Evolutionary conservation across 2,888 invertebrate species (phyloP), one percentile per base, ranked within the genome.

Genomic region (Digitonthophagus gazella): DNA sequence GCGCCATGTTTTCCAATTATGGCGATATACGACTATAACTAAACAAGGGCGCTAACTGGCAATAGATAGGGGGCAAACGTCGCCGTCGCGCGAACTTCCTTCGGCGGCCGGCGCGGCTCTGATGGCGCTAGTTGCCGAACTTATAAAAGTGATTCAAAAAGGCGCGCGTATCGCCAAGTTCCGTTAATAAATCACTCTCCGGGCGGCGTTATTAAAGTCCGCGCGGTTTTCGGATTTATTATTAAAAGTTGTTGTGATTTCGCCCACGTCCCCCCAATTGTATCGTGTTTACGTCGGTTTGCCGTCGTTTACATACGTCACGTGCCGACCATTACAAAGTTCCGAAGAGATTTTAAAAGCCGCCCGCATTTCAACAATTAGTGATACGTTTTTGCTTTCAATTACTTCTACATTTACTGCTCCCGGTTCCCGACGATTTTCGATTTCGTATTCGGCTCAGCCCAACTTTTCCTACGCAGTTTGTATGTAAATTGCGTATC

Each of bases 391-490:
- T 61, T n/a, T n/a, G 16, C 61, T 61, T n/a, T 20, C 18, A 58
- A 61, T 61, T 61, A 61, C 18, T 69, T 69, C 54, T 65, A 8
- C 44, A 18, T 65, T 54, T 65, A 28, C 58, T 67, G 61, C 20
- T 20, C 61, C 54, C 55, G 61, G 61, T 19, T 18, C 61, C 54
- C 63, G 54, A 63, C 54, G n/a, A 55, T 15, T 63, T 58, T 58
- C 28, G 57, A 28, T 65, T 54, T 57, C 19, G 4, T 16, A 20
- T 54, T 15, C 14, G 15, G 28, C 28, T 1, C 28, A n/a, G 15
- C 15, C 20, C n/a, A 19, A 20, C 20, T 22, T 64, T 64, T 20
- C 6, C 20, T 6, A 14, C 2, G 14, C 4, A 2, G 19, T 61
- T n/a, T 19, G 11, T 18, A 18, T 58, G 11, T 44, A 44, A 44